These are phyloP conservation scores for Tiaroga cobitis DNA, from an alignment of 2,797 vertebrate species.

Conservation along the genomic window DNA sequence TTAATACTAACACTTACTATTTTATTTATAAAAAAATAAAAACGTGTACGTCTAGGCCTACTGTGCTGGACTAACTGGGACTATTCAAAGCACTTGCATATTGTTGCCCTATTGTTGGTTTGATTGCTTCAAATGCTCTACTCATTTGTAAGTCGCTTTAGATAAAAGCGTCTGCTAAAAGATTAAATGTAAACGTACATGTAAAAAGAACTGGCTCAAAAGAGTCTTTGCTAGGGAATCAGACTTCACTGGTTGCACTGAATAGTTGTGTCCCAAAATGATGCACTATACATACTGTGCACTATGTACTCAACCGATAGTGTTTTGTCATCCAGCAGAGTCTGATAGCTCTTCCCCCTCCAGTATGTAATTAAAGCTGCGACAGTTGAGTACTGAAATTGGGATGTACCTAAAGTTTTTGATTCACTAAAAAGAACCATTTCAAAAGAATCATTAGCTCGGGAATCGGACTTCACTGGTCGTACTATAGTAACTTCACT, in stretches of 20 bases:
- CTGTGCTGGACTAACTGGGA: no score
- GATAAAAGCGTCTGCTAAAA: no score
- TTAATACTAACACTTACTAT: no score
- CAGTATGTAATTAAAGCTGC: background rate
- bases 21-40: no score
- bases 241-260: background rate
- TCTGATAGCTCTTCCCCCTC: background rate
- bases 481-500: background rate
- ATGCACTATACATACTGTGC: background rate
- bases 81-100: no score
- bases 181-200: no score
- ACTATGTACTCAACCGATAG: no score
- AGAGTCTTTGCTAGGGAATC: background rate
- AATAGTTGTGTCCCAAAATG: background rate
- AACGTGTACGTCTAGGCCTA: no score
- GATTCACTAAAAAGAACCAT: background rate
- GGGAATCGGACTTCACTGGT: background rate
- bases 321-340: background rate
- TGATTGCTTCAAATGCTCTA: no score
- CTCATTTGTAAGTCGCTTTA: no score
- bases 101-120: no score
- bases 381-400: no score
- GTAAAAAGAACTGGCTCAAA: background rate
- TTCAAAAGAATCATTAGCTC: background rate
- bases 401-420: background rate